Base-by-base conservation (phyloP, 2,797 vertebrate species). In the Cuculus canorus region DNA sequence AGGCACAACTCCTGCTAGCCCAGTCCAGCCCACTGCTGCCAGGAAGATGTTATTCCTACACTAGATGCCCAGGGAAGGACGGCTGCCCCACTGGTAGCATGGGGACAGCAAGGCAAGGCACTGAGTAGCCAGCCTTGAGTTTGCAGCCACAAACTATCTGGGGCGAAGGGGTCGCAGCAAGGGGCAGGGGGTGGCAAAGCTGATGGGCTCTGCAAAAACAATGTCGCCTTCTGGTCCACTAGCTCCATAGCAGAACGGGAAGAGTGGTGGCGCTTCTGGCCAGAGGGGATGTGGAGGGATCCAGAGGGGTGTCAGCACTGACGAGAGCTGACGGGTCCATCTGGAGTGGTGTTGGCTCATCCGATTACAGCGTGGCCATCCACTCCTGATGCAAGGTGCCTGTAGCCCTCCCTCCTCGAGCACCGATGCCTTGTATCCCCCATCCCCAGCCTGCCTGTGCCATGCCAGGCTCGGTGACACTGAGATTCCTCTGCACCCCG, bases 291-390 rank as follows among this genome's bases (percentile, higher is more conserved):
- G 1, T 0, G 1, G 37, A 76, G 59, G 77, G 66, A 80, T 30
- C 17, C 64, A 53, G 83, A 72, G 47, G 32, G 68, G 69, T 61
- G 75, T 94, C 90, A 85, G 72, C 48, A 24, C 64, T 92, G 92
- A 95, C 32, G 2, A 86, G 93, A 92, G 83, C 73, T 90, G 95
- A 95, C 88, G 84, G 65, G 64, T 92, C 95, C 93, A 91, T 92
- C 93, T 94, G 89, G 77, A 94, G 65, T 27, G 4, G 90, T 0
- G 0, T 21, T 3, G 30, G 81, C 65, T 95, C 83, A 96, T 96
- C 96, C 57, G 39, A 96, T 94, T 93, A 96, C 57, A 50, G 63
- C 0, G 0, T 1, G 5, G 78, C 64, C 60, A 35, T 32, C 53
- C 37, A 0, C 14, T 59, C 52, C 23, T 0, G 0, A 15, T 1